Base-by-base conservation (phyloP, 2,113 vertebrate species). In the Scophthalmus maximus region DNA sequence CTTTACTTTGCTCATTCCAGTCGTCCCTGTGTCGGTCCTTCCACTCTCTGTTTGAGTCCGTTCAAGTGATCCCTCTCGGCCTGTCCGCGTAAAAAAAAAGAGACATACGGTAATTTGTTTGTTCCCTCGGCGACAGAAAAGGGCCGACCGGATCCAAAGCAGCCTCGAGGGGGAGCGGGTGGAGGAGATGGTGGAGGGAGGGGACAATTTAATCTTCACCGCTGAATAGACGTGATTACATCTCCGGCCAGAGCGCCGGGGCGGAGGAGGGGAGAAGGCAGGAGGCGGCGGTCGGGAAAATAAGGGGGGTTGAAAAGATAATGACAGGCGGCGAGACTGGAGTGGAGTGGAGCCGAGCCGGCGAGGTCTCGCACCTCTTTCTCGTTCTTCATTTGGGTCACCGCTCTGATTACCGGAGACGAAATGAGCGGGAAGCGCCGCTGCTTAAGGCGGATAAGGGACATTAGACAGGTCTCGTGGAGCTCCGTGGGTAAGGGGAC, bases 21-120 rank as follows among this genome's bases (percentile, higher is more conserved):
- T 32, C 30, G 7, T 42, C 20, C 14, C 25, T 1, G 65, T 56
- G n/a, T 20, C 5, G n/a, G 20, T 52, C 38, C n/a, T 53, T 62
- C 44, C 50, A 15, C 60, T 72, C 65, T 44, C 46, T 22, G 10
- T 76, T 68, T 53, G 52, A 62, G 36, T 76, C 57, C n/a, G 29
- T 77, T 40, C 55, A 23, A 58, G 29, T 34, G 44, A 73, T 74
- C 15, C 0, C 49, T 69, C 38, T 52, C 7, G 58, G 58, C 70
- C 71, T 38, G 59, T 56, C 74, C 38, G 18, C 30, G 60, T 55
- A 10, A 63, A 62, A 53, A 90, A 71, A 10, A 62, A 63, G 56
- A 90, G 72, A 76, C 20, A 17, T 87, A n/a, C n/a, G n/a, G n/a
- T n/a, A 63, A 89, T 89, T 81, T 87, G 83, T 89, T 89, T 88